A percentile compares a stretch with the other conserved stretches of the same genome.
These are phyloP conservation scores for Macaria notata DNA, from an alignment of 2,888 invertebrate species.

Conservation along the genomic window DNA sequence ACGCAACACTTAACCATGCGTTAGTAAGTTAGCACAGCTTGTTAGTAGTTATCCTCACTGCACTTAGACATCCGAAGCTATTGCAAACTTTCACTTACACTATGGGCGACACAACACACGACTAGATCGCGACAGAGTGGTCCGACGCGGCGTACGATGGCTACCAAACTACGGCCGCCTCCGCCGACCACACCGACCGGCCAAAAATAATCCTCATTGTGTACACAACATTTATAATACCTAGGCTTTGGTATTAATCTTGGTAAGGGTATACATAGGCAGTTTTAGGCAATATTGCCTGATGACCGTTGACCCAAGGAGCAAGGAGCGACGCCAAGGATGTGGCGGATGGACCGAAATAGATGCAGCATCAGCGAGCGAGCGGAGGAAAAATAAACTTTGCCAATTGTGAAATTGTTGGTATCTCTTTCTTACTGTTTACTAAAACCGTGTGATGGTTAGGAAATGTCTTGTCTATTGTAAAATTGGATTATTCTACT, in stretches of 20 bases:
- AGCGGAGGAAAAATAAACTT: not conserved
- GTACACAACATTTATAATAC: conserved; percentile 76
- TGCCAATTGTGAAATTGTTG: no score
- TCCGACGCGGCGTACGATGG: conserved; percentile 45
- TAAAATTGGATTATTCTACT: no score
- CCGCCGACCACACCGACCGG: conserved; percentile 55
- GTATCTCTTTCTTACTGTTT: no score
- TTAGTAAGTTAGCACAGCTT: conserved; percentile 75
- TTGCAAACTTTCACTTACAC: conserved; percentile 72
- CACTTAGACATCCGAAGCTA: conserved; percentile 43
- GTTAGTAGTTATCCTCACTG: conserved; percentile 43
- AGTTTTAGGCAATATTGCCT: conserved; percentile 20
- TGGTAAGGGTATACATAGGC: conserved; percentile 63
- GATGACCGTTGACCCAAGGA: conserved; percentile 45
- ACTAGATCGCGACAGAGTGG: conserved; percentile 33
- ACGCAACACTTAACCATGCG: conserved; percentile 65
- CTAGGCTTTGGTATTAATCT: conserved; percentile 71
- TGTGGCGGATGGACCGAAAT: not conserved
- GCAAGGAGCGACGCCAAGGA: not conserved
- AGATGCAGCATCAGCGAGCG: conserved; percentile 1
- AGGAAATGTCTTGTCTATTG: no score
- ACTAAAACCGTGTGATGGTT: no score
- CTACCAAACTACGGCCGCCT: conserved; percentile 58
- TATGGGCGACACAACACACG: conserved; percentile 40
- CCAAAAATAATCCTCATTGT: conserved; percentile 77